A percentile compares a stretch with the other conserved stretches of the same genome.
These are phyloP conservation scores for Notarius lentiginosus DNA, from an alignment of 2,113 vertebrate species.

Conservation along the genomic window DNA sequence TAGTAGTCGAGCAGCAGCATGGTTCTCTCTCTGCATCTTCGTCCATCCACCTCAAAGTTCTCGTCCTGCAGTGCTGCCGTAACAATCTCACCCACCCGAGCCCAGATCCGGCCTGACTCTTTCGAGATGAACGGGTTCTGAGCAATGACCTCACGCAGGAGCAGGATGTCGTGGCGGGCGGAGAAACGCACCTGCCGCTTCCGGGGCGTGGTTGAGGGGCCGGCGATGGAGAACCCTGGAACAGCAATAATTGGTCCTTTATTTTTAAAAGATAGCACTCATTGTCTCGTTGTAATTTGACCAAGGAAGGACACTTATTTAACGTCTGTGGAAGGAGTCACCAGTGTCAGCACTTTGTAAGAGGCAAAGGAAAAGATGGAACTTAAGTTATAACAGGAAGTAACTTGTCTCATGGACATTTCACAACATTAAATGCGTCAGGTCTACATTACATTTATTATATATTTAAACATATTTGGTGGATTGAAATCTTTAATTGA, in stretches of 20 bases:
- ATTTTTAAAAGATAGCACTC: too few relatives aligned
- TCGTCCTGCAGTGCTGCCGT: constrained; percentile 72
- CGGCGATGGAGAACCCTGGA: constrained; percentile 66
- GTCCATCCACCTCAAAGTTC: constrained; percentile 76
- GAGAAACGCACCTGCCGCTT: constrained; percentile 77
- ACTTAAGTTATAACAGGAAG: neutral
- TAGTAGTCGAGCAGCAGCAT: constrained; percentile 78
- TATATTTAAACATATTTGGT: neutral
- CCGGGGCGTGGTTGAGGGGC: constrained; percentile 65
- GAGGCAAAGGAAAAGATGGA: neutral
- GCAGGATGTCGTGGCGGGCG: constrained; percentile 76
- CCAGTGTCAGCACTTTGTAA: neutral
- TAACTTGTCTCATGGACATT: neutral
- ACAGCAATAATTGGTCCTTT: neutral
- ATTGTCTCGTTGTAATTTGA: neutral
- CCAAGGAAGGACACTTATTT: neutral
- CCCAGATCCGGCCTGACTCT: constrained; percentile 75
- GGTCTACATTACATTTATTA: neutral
- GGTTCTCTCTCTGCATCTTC: constrained; percentile 75
- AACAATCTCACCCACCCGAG: constrained; percentile 73
- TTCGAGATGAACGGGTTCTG: constrained; percentile 76
- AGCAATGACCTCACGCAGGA: constrained; percentile 73
- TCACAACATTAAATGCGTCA: neutral
- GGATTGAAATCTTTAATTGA: neutral
- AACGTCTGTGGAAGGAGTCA: neutral